A percentile compares a stretch with the other conserved stretches of the same genome.
Conservation (phyloP, 2,113 vertebrate species). For the Scalopus aquaticus region DNA sequence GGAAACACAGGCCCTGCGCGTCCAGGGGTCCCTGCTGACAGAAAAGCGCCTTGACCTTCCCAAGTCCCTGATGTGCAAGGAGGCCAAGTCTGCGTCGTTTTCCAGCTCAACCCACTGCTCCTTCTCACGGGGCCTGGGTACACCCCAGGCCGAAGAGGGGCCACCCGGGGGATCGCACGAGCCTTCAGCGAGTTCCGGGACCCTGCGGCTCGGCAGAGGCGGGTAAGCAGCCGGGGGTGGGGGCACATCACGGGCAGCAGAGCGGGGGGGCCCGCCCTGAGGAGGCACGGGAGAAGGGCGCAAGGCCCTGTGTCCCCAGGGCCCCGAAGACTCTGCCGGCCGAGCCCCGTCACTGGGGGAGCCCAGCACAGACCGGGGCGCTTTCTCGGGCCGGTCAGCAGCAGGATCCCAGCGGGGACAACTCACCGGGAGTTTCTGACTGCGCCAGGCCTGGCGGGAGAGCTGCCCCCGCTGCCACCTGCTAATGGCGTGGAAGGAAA, state of each 20-base stretch:
- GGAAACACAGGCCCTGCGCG: too few relatives aligned
- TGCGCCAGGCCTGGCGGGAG: background rate
- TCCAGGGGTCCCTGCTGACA: too few relatives aligned
- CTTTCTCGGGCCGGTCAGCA: background rate
- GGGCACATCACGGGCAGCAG: too few relatives aligned
- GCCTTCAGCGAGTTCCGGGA: too few relatives aligned
- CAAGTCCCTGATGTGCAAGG: background rate
- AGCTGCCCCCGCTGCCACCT: background rate
- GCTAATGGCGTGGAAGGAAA: slow-evolving; percentile 46
- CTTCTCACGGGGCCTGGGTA: too few relatives aligned
- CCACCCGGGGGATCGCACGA: background rate
- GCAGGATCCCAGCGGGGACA: background rate
- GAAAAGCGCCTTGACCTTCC: too few relatives aligned
- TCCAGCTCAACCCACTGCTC: too few relatives aligned
- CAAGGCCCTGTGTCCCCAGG: background rate
- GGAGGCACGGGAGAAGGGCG: too few relatives aligned
- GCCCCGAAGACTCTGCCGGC: background rate
- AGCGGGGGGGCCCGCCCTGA: too few relatives aligned
- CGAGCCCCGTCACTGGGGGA: background rate
- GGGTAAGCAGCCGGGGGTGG: too few relatives aligned
- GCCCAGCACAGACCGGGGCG: background rate
- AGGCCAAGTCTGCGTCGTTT: rapidly evolving
- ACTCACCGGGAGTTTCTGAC: slow-evolving; percentile 9
- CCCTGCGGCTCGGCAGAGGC: too few relatives aligned
- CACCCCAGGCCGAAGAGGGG: background rate